Conservation (phyloP, 2,797 vertebrate genomes). For the Carduelis carduelis region DNA sequence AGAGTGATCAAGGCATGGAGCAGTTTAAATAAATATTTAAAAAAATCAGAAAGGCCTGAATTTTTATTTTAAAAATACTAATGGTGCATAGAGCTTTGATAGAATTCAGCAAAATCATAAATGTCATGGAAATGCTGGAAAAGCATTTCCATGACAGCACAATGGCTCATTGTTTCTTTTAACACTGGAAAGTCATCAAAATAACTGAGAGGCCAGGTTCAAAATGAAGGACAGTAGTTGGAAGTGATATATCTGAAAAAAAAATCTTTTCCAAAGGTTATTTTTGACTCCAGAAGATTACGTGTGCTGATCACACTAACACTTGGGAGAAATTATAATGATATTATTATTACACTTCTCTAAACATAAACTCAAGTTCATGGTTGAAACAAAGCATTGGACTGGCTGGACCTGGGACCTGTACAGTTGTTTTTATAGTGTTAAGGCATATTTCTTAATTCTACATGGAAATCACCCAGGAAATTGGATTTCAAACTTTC, state of each 20-base stretch:
- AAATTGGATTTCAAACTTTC: not conserved
- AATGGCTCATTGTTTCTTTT: not conserved
- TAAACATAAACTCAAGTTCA: not conserved
- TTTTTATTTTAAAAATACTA: not conserved
- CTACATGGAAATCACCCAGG: not conserved
- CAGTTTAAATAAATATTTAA: not conserved
- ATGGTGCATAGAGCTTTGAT: not conserved
- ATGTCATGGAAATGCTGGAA: not conserved
- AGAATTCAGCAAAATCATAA: not conserved
- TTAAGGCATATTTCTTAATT: not conserved
- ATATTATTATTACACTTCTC: not conserved
- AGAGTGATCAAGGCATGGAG: not conserved
- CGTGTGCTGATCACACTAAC: not conserved
- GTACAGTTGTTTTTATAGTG: not conserved
- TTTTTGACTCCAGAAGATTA: not conserved
- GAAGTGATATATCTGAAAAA: not conserved
- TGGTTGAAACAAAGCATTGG: not conserved
- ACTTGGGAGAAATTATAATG: not conserved
- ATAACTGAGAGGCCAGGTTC: not conserved
- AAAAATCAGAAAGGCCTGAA: not conserved
- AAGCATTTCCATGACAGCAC: not conserved
- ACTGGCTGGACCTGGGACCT: not conserved
- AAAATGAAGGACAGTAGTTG: not conserved
- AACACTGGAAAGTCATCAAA: not conserved
- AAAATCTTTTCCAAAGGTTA: not conserved